Percentiles rank a stretch among this genome's conserved stretches.
Evolutionary conservation across 2,113 vertebrate species (phyloP).

Genomic region (Tyrannus savana): DNA sequence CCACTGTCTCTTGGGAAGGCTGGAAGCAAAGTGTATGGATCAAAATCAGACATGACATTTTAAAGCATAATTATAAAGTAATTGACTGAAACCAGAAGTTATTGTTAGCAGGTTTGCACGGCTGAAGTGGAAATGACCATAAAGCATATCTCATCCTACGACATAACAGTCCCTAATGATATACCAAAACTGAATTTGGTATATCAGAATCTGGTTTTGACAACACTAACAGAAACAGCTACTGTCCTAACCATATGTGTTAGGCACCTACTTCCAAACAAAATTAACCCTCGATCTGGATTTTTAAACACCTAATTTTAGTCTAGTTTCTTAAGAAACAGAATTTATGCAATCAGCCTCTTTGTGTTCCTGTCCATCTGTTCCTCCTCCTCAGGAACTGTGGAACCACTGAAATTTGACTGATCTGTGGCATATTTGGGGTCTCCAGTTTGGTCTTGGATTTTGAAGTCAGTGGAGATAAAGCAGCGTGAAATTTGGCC

Average conservation of each 20-base stretch:
- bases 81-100: conserved; percentile 35
- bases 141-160: neutral
- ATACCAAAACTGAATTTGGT: neutral
- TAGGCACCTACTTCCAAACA: neutral
- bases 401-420: conserved; percentile 11
- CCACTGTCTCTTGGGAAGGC: neutral
- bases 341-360: conserved; percentile 13
- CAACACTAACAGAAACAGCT: neutral
- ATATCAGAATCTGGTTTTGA: neutral
- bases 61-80: conserved; percentile 41
- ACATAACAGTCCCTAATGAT: neutral
- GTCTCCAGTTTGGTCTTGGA: neutral
- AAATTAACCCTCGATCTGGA: neutral
- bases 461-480: neutral
- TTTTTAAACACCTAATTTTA: conserved; percentile 26
- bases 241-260: neutral
- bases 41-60: neutral
- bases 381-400: neutral
- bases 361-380: conserved; percentile 43
- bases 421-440: neutral
- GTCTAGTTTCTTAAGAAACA: neutral
- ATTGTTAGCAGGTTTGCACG: neutral
- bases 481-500: neutral
- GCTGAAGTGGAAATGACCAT: neutral
- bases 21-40: conserved; percentile 39